These are phyloP conservation scores for Scaptodrosophila latifasciaeformis DNA, from an alignment of 2,888 invertebrate genomes.

Conservation along the genomic window DNA sequence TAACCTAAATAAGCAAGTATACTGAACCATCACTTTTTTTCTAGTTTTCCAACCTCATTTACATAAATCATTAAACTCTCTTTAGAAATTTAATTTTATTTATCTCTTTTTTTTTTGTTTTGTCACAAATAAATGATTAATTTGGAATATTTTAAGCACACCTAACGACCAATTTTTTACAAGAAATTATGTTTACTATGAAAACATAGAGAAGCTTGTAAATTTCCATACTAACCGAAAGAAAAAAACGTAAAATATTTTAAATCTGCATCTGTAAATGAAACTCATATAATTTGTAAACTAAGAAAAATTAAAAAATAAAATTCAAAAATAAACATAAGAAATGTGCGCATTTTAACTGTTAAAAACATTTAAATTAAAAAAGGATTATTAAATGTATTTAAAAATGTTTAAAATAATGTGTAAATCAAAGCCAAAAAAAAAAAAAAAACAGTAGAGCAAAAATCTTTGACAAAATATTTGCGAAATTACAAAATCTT, in stretches of 20 bases:
- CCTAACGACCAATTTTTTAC: slow-evolving; percentile 56
- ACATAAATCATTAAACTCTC: too few relatives aligned
- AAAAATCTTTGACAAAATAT: slow-evolving; percentile 21
- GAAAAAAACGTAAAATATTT: slow-evolving; percentile 26
- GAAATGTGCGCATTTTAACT: slow-evolving; percentile 49
- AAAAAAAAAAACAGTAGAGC: not conserved
- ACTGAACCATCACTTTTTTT: slow-evolving; percentile 2
- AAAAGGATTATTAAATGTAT: slow-evolving; percentile 10
- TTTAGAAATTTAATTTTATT: not conserved
- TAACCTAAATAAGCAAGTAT: slow-evolving; percentile 60
- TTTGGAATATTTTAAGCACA: slow-evolving; percentile 1
- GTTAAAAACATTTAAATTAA: slow-evolving; percentile 22
- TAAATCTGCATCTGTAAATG: slow-evolving; percentile 61
- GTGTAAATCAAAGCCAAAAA: slow-evolving; percentile 44
- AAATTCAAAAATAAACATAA: slow-evolving; percentile 19
- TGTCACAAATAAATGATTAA: not conserved
- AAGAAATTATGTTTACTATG: slow-evolving; percentile 36
- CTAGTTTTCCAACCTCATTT: too few relatives aligned
- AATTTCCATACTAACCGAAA: slow-evolving; percentile 49
- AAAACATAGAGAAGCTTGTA: slow-evolving; percentile 50
- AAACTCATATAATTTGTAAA: slow-evolving; percentile 46
- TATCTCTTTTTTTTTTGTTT: not conserved
- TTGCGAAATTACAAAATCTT: slow-evolving; percentile 18
- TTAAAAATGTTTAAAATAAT: slow-evolving; percentile 20
- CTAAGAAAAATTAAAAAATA: slow-evolving; percentile 11